Conservation (phyloP, 2,888 invertebrate species). For the Lomographa bimaculata region DNA sequence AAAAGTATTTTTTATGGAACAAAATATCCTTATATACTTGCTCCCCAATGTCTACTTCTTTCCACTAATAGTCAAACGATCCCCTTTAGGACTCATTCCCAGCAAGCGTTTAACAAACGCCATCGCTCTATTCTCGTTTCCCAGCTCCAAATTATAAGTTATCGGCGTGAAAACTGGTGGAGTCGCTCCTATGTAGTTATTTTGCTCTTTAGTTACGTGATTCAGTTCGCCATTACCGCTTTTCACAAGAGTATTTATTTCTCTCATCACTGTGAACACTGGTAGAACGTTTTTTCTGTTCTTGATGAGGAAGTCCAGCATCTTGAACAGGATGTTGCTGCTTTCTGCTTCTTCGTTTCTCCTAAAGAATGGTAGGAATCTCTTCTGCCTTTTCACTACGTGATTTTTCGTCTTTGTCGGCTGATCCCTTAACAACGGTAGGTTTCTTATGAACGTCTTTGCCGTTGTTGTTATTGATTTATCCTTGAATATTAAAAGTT, state of each 20-base stretch:
- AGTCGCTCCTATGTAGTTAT: constrained; percentile 56
- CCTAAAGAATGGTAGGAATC: constrained; percentile 53
- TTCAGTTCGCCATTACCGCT: constrained; percentile 58
- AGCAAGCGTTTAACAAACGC: constrained; percentile 56
- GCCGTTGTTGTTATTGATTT: constrained; percentile 6
- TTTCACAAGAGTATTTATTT: constrained; percentile 62
- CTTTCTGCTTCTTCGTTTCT: constrained; percentile 38
- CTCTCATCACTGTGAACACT: constrained; percentile 58
- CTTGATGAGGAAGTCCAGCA: constrained; percentile 54
- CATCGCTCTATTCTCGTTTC: constrained; percentile 44
- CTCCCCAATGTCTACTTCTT: constrained; percentile 32
- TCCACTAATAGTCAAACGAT: constrained; percentile 51
- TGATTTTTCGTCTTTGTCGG: constrained; percentile 11
- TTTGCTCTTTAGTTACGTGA: constrained; percentile 55
- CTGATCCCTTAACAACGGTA: constrained; percentile 4
- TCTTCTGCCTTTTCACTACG: constrained; percentile 46
- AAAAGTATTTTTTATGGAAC: no score
- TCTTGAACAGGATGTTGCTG: constrained; percentile 52
- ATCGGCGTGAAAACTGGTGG: constrained; percentile 42
- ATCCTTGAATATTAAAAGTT: constrained; percentile 5
- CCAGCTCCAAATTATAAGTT: constrained; percentile 55
- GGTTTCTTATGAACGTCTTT: constrained; percentile 1
- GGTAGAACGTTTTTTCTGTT: constrained; percentile 55
- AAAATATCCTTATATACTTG: no score
- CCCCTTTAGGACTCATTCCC: constrained; percentile 51